Evolutionary conservation across 2,113 vertebrate species (phyloP), one percentile per base, ranked within the genome.

Genomic region (Pterocles orientalis): DNA sequence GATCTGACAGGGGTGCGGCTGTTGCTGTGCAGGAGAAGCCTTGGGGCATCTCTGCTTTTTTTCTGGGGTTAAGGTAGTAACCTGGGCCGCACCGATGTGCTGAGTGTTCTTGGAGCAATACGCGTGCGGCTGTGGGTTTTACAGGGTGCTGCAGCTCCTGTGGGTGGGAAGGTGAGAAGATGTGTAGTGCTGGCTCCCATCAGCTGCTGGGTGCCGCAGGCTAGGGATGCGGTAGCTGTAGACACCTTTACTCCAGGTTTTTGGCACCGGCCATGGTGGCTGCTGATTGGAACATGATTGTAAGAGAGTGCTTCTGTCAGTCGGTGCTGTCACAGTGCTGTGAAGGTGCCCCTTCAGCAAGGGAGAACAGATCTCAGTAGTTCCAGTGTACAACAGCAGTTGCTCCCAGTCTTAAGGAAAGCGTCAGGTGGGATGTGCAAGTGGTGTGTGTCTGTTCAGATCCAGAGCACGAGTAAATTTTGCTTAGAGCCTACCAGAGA

Each of bases 41-140:
- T 45, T 53, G 45, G 45, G 11, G 69, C 9, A 4, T 16, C 19
- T 50, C 70, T 15, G 4, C 12, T 3, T 3, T 28, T 28, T 57
- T 66, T n/a, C 7, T 41, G 31, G 21, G 29, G 7, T 1, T 48
- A 29, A 20, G 23, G 34, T 28, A 14, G 5, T 28, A 17, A 1
- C 7, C 21, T 7, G 26, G 54, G 18, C 33, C 4, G 43, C 24
- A 5, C 0, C 0, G 18, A 18, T 1, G 3, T 57, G n/a, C 51
- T 2, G 0, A 3, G 6, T 23, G 43, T 45, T 73, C 15, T 60
- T 14, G 7, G 29, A 31, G 48, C 53, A 13, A 1, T 9, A 9
- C 1, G 17, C 1, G 1, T 21, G 1, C 1, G 39, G 33, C 33
- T 77, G 54, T 29, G 12, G 88, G 28, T 62, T 36, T 71, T 36